Evolutionary conservation across 2,797 vertebrate species (phyloP), one percentile per base, ranked within the genome.

Genomic region (Hafferia zeledoni): DNA sequence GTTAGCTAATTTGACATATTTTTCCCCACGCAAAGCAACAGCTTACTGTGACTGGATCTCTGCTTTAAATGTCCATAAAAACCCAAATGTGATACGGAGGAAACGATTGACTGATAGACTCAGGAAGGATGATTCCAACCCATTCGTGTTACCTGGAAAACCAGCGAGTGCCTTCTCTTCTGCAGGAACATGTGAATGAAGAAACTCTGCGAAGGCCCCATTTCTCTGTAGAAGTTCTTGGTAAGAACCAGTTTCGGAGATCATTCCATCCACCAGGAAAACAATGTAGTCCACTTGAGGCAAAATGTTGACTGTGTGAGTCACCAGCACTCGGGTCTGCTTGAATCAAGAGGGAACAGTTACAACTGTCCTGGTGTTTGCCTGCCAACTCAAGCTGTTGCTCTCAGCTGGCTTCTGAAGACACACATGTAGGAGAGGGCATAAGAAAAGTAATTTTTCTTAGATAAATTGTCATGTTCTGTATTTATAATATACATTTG

Each of bases 311-410:
- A 98, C 97, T 22, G 98, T 95, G 37, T 99, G 99, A 81, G 99
- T 99, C 94, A 99, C 99, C 77, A 99, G 98, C 89, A 99, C 97
- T 57, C 99, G 98, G 19, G 99, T 99, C 99, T 99, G 97, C 81
- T 88, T 55, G 93, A 90, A 83, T 46, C 55, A 67, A 93, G 39
- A 78, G 28, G 22, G 15, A 52, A 39, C 31, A 52, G 37, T 90
- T 71, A 87, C 3, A 55, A 18, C 17, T 61, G 27, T 57, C 60
- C 44, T 49, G 27, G 30, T 71, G 57, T 59, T 84, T 41, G 31
- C 31, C 14, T 55, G 46, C 46, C 57, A 27, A 4, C 37, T 37
- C 0, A 0, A 59, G 68, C 52, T 78, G 43, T 9, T 70, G 64
- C 35, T 50, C 59, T 59, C 50, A 64, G 64, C 19, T 82, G 61